phyloP scores from a whole-genome alignment of 2,888 invertebrate genomes.

The Ophion obscuratus region DNA sequence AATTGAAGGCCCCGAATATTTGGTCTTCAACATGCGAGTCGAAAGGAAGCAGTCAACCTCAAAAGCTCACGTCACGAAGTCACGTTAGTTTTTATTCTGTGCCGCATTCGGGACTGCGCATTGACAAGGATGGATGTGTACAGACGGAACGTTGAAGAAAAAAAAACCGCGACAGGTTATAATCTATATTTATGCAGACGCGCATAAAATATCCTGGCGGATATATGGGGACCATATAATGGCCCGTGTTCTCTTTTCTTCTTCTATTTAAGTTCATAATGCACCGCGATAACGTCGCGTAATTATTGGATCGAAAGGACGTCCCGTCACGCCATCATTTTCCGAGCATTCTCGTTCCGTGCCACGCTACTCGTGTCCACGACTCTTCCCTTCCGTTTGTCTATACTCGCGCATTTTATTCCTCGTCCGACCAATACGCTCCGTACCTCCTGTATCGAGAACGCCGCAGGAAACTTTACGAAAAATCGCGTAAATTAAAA shows the following conservation, averaged over 20 bases:
- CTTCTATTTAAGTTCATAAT: conserved; percentile 65
- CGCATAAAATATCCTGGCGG: conserved; percentile 22
- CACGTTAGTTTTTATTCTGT: not conserved
- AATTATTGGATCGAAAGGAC: conserved; percentile 69
- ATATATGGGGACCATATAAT: conserved; percentile 10
- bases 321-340: conserved; percentile 64
- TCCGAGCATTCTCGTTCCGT: conserved; percentile 22
- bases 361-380: conserved; percentile 9
- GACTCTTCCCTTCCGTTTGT: conserved; percentile 40
- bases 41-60: not conserved
- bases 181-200: not conserved
- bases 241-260: conserved; percentile 48
- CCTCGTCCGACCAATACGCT: conserved; percentile 27
- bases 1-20: not conserved
- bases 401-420: not conserved
- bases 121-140: not conserved
- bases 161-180: not conserved
- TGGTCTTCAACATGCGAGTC: not conserved
- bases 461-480: not conserved
- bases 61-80: not conserved
- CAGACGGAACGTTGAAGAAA: not conserved
- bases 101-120: not conserved
- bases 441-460: not conserved
- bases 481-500: not conserved
- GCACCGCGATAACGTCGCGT: conserved; percentile 68